A percentile compares a stretch with the other conserved stretches of the same genome.
Conservation (phyloP, 53 echinoderm and acorn worm species). For the Luidia sarsii region DNA sequence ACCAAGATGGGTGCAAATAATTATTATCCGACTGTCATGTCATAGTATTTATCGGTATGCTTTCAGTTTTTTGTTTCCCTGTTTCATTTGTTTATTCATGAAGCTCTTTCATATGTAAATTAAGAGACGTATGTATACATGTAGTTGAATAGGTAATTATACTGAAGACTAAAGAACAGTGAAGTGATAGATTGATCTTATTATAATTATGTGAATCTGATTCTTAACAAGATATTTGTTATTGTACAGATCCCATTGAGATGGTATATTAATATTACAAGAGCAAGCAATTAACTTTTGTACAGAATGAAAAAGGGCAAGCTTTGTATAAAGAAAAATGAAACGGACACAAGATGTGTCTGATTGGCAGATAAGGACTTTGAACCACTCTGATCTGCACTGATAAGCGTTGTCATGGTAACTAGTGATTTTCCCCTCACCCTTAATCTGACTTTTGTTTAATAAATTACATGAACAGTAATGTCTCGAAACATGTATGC, state of each 20-base stretch:
- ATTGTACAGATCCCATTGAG: conserved; percentile 31
- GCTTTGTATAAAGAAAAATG: conserved; percentile 22
- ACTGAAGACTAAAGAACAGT: too few relatives aligned
- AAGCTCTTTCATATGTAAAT: conserved; percentile 35
- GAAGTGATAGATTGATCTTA: background rate
- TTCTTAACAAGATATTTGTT: background rate
- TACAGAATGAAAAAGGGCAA: background rate
- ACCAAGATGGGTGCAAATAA: conserved; percentile 2
- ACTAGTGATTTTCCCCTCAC: too few relatives aligned
- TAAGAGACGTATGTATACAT: conserved; percentile 49
- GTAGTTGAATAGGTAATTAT: conserved; percentile 32
- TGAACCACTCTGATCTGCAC: too few relatives aligned
- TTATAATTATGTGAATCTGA: conserved; percentile 21
- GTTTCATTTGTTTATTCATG: conserved; percentile 11
- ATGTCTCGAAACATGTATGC: too few relatives aligned
- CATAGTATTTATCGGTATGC: background rate
- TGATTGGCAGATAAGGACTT: too few relatives aligned
- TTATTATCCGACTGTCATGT: background rate
- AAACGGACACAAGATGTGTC: too few relatives aligned
- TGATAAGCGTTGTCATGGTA: too few relatives aligned
- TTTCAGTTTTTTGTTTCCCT: background rate
- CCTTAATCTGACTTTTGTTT: too few relatives aligned
- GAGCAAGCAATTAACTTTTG: background rate
- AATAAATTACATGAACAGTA: too few relatives aligned
- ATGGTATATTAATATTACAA: conserved; percentile 21